phyloP scores from a whole-genome alignment of 2,888 invertebrate species.

The Drosophila tripunctata region DNA sequence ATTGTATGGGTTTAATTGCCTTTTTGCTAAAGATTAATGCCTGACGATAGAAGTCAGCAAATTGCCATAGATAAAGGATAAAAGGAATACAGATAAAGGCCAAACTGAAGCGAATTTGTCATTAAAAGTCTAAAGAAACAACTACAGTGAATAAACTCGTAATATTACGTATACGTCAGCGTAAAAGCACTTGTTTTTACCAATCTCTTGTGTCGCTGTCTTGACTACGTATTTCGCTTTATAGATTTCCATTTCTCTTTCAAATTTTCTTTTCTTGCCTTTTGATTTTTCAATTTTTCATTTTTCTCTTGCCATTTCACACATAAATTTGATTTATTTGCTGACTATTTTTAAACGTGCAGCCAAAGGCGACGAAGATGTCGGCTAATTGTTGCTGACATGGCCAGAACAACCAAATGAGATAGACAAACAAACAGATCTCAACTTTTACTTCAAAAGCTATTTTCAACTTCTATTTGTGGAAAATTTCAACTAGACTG shows the following conservation, averaged over 20 bases:
- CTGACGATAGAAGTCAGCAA: slow-evolving; percentile 33
- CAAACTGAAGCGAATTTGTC: slow-evolving; percentile 27
- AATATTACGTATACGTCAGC: slow-evolving; percentile 43
- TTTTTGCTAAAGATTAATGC: slow-evolving; percentile 45
- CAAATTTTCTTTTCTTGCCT: background rate
- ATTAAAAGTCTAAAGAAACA: slow-evolving; percentile 11
- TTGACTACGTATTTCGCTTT: background rate
- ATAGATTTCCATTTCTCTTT: background rate
- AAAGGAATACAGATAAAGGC: background rate
- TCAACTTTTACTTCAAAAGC: no score
- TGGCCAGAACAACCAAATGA: slow-evolving; percentile 26
- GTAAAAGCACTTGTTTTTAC: background rate
- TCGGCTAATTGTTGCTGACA: slow-evolving; percentile 76
- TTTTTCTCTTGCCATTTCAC: slow-evolving; percentile 25
- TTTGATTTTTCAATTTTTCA: background rate
- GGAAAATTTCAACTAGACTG: no score
- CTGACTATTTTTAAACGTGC: slow-evolving; percentile 62
- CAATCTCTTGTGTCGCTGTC: background rate
- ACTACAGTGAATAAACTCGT: background rate
- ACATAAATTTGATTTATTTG: slow-evolving; percentile 76
- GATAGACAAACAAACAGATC: slow-evolving; percentile 3
- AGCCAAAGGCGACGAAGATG: slow-evolving; percentile 44
- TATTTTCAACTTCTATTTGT: no score
- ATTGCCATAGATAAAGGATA: slow-evolving; percentile 45
- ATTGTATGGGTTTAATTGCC: slow-evolving; percentile 46